Evolutionary conservation across 2,888 invertebrate species (phyloP), one percentile per base, ranked within the genome.

Genomic region (Syrphus vitripennis): DNA sequence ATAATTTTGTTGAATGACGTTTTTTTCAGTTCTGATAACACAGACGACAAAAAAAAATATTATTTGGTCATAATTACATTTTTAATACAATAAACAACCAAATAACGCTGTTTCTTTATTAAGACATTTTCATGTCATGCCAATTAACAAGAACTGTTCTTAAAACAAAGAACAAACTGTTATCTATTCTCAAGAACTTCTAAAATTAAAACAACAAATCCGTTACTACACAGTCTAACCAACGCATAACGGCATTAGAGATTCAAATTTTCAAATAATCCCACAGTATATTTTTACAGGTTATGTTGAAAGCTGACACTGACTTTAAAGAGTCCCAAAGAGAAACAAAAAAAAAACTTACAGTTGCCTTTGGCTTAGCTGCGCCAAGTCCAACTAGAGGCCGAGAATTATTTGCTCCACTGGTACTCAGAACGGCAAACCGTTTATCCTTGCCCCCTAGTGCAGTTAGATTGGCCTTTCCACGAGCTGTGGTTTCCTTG

Each of bases 371-470:
- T n/a, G 79, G 40, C 69, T 79, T 82, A n/a, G 50, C 80, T 53
- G 34, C 83, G 16, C 86, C 84, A 40, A 70, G 63, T 53, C 80
- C 84, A 72, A 67, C 82, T n/a, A n/a, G n/a, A 29, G 59, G 24
- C 21, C 80, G 71, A 14, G 29, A 75, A 75, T 80, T 88, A 29
- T 84, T 84, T 4, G 65, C 72, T 24, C 57, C 67, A 29, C 45
- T 63, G 3, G 61, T 88, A 63, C 78, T 88, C 42, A 89, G 82
- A 29, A 87, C 87, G 5, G 88, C 87, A 61, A 88, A 90, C 40
- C 88, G 48, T 55, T 87, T 88, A 42, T 83, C 84, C 48, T 83
- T 88, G 37, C 75, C 82, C 31, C 76, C 69, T 24, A 67, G 55
- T 31, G 83, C 75, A 37, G 69, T 84, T 16, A 59, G 10, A 75